Percentiles rank a stretch among this genome's conserved stretches.
Conservation (phyloP, 2,888 invertebrate genomes). For the Calliopum simillimum region DNA sequence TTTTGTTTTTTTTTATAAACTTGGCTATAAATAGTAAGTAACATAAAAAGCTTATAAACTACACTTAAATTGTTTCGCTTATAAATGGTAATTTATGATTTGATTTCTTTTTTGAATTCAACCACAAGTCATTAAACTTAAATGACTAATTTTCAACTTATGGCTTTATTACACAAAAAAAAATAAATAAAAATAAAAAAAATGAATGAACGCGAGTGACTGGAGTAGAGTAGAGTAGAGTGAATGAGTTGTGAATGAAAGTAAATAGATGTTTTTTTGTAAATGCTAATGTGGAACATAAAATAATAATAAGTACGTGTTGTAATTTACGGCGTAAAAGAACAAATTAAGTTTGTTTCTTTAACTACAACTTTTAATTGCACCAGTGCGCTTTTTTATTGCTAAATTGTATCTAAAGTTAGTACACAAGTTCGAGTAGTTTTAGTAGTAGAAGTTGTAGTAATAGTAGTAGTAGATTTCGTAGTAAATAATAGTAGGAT, state of each 20-base stretch:
- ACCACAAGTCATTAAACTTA: slow-evolving; percentile 55
- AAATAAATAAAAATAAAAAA: no score
- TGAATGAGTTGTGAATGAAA: slow-evolving; percentile 29
- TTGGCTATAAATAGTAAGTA: slow-evolving; percentile 12
- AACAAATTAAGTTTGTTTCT: slow-evolving; percentile 54
- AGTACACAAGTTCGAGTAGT: slow-evolving; percentile 10
- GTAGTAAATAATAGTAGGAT: slow-evolving; percentile 24
- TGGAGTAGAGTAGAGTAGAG: slow-evolving; percentile 27
- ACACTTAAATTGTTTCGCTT: slow-evolving; percentile 16
- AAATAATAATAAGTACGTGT: slow-evolving; percentile 47
- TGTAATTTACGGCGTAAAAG: slow-evolving; percentile 53
- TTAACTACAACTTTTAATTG: slow-evolving; percentile 53
- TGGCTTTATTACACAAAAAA: slow-evolving; percentile 43
- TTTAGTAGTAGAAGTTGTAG: background rate
- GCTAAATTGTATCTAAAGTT: slow-evolving; percentile 49
- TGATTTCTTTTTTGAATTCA: slow-evolving; percentile 30
- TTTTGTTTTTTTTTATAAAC: slow-evolving; percentile 11
- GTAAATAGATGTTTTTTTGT: slow-evolving; percentile 37
- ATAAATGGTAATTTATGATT: slow-evolving; percentile 1
- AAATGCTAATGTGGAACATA: slow-evolving; percentile 55
- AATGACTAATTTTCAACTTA: slow-evolving; percentile 50
- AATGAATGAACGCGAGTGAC: slow-evolving; percentile 30
- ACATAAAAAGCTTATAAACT: slow-evolving; percentile 13
- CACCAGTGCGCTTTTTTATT: slow-evolving; percentile 60
- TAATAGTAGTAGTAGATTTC: slow-evolving; percentile 1